Evolutionary conservation across 2,113 vertebrate species (phyloP), one percentile per base, ranked within the genome.

Genomic region (Pagrus major): DNA sequence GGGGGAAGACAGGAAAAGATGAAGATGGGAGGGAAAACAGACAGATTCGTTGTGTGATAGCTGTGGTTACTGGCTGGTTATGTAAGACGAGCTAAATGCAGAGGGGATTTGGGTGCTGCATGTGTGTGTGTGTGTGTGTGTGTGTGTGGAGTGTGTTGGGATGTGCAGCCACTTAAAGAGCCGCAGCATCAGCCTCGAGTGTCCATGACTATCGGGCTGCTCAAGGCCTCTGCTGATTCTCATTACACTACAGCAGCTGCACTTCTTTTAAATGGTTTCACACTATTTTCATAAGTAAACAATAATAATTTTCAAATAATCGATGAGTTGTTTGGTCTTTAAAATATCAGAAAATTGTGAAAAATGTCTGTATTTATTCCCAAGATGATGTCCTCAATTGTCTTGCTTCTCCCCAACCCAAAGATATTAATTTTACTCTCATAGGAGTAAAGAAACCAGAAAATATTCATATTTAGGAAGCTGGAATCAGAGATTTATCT

Each of bases 71-170:
- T 29, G 69, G 56, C 23, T 76, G 58, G 33, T 35, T 94, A 93
- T 84, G 71, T 90, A 93, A 93, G 67, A 49, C 0, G 8, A 76
- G 82, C 73, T 78, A 65, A 83, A 86, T 80, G 80, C 63, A 82
- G 72, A 78, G 39, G 49, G 46, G 71, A 12, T 27, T n/a, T 73
- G 69, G 77, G 59, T 79, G 69, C 69, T 74, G 42, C 23, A 33
- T 59, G 65, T 49, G 20, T 65, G 31, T 59, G 70, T 12, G 55
- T 27, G 41, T 25, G 21, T 46, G 54, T 46, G 39, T 27, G 41
- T 20, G 70, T 10, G 47, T 23, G 76, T 44, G 33, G 5, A 59
- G 29, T 35, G 27, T 71, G 73, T 21, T 18, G 51, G 46, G 29
- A 31, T 69, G 25, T 37, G 47, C 11, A 18, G 42, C 55, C 47